Evolutionary conservation across 2,797 vertebrate genomes (phyloP), one percentile per base, ranked within the genome.

Genomic region (Lacerta bilineata): DNA sequence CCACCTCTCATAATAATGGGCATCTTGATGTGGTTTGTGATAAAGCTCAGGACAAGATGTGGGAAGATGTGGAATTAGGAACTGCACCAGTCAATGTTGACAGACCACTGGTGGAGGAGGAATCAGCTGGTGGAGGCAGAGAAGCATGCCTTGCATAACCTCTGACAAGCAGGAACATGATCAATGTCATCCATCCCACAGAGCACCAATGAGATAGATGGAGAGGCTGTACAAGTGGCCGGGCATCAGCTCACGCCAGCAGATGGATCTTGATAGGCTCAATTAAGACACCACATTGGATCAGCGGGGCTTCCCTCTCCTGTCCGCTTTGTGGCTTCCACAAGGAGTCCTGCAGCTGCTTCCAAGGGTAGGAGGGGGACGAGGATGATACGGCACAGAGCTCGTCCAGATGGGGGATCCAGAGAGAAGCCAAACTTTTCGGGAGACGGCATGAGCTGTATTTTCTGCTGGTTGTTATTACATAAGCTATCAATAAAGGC

Each of bases 401-500:
- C 17, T 23, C 69, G 27, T 82, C 29, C 79, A 71, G 87, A 59
- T 33, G 68, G 68, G 68, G 33, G 39, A 33, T 33, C 43, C 41
- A 33, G 80, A 79, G 29, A 43, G 5, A 11, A 7, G 64, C 43
- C 64, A 66, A 75, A 41, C 6, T 8, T 25, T 79, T 25, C 13
- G 81, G 77, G 85, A 75, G 77, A 68, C 7, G 1, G 81, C 85
- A 43, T 25, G 74, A 55, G 33, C 10, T 41, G 11, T 23, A 29
- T 84, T 7, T 76, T 90, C 43, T 80, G 59, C 43, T 80, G 69
- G 33, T 66, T 89, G 68, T 61, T 76, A 68, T 80, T 80, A 66
- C 76, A 66, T 41, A 75, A 76, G 59, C 82, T 55, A 80, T 87
- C 89, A 84, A 59, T 84, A 80, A 87, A 84, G 82, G 59, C 43